These are phyloP conservation scores for Schizotus pectinicornis DNA, from an alignment of 2,888 invertebrate species.

Conservation along the genomic window DNA sequence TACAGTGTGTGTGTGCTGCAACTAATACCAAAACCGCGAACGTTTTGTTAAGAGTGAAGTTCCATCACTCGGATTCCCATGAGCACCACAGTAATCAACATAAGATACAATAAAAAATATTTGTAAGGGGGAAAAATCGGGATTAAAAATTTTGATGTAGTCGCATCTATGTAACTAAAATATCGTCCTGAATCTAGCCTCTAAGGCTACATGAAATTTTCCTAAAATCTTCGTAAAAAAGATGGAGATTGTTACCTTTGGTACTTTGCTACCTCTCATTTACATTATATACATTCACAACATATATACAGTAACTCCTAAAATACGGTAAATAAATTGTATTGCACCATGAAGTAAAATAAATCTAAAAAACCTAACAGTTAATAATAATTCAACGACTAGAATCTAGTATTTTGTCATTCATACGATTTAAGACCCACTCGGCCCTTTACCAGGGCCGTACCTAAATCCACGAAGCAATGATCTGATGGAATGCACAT, in stretches of 20 bases:
- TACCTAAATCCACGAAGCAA: neutral
- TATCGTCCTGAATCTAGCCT: neutral
- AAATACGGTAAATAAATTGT: constrained; percentile 19
- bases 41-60: too few relatives aligned
- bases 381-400: constrained; percentile 42
- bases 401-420: constrained; percentile 40
- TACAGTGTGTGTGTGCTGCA: too few relatives aligned
- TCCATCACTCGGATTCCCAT: too few relatives aligned
- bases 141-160: neutral
- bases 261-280: constrained; percentile 22
- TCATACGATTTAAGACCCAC: constrained; percentile 30
- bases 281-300: constrained; percentile 28
- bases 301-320: constrained; percentile 24
- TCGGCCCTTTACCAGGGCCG: constrained; percentile 2
- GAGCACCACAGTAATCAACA: too few relatives aligned
- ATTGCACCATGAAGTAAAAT: constrained; percentile 23
- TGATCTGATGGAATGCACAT: constrained; percentile 38
- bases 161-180: too few relatives aligned
- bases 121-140: neutral
- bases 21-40: too few relatives aligned
- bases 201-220: neutral
- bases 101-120: too few relatives aligned
- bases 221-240: neutral
- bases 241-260: constrained; percentile 27
- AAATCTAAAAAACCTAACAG: constrained; percentile 28